Conservation (phyloP, 2,797 vertebrate genomes). For the Margarornis squamiger region DNA sequence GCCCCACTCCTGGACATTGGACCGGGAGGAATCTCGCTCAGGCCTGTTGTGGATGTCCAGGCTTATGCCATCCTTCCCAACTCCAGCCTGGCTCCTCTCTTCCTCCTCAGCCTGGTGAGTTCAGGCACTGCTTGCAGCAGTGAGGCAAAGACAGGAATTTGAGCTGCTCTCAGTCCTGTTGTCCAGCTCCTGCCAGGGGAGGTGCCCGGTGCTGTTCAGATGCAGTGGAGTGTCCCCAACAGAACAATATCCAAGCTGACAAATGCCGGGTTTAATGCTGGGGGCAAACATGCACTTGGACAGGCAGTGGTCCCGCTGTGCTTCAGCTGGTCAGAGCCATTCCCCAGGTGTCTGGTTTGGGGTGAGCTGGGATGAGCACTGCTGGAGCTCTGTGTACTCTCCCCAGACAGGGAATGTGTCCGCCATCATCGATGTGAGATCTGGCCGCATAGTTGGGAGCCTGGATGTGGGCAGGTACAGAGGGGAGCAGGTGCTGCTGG, state of each 20-base stretch:
- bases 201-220: rapidly evolving
- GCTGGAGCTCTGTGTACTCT: neutral
- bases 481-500: neutral
- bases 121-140: neutral
- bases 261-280: neutral
- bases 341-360: neutral
- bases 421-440: neutral
- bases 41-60: constrained; percentile 64
- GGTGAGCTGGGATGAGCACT: neutral
- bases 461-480: constrained; percentile 67
- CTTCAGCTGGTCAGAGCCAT: rapidly evolving
- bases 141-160: neutral
- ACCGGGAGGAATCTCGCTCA: constrained; percentile 49
- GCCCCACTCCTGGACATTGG: constrained; percentile 66
- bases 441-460: constrained; percentile 57
- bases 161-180: neutral
- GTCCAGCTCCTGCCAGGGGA: neutral
- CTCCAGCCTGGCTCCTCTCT: constrained; percentile 50
- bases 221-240: neutral
- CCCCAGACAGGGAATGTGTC: constrained; percentile 64
- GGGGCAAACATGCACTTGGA: rapidly evolving
- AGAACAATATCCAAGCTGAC: neutral
- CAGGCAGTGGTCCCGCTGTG: rapidly evolving
- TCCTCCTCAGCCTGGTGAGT: constrained; percentile 73
- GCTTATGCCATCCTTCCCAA: constrained; percentile 70